These are phyloP conservation scores for Kryptolebias marmoratus DNA, from an alignment of 2,113 vertebrate genomes.

Conservation along the genomic window DNA sequence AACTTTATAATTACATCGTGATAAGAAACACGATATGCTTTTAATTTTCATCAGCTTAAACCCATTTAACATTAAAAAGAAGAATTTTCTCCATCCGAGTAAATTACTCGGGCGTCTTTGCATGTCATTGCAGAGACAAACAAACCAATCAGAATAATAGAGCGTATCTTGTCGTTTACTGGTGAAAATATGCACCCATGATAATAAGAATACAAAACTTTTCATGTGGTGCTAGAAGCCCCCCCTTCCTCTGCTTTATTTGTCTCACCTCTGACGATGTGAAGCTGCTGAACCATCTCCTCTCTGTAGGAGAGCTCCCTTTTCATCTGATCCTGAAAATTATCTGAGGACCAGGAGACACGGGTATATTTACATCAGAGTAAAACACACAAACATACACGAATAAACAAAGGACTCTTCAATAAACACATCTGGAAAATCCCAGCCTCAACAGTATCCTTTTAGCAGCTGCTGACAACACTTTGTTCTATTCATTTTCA, in stretches of 20 bases:
- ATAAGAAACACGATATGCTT: neutral
- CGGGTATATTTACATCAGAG: neutral
- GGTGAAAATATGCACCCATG: neutral
- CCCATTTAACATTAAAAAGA: too few relatives aligned
- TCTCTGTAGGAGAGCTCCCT: slow-evolving; percentile 96
- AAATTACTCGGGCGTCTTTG: neutral
- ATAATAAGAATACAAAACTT: neutral
- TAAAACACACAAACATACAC: neutral
- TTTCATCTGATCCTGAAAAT: slow-evolving; percentile 99
- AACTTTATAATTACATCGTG: neutral
- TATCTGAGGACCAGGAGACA: slow-evolving; percentile 82
- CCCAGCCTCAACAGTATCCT: too few relatives aligned
- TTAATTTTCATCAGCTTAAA: too few relatives aligned
- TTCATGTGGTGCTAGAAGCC: neutral
- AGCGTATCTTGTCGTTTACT: neutral
- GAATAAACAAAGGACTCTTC: neutral
- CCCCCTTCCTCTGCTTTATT: slow-evolving; percentile 45
- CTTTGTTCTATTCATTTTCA: too few relatives aligned
- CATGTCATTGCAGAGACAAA: too few relatives aligned
- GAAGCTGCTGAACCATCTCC: slow-evolving; percentile 98
- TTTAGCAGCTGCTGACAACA: too few relatives aligned
- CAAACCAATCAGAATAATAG: neutral
- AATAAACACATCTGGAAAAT: too few relatives aligned
- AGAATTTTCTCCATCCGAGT: too few relatives aligned
- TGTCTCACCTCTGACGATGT: slow-evolving; percentile 94